Percentiles rank a stretch among this genome's conserved stretches.
Conservation (phyloP, 2,113 vertebrate genomes). For the Sterna hirundo region DNA sequence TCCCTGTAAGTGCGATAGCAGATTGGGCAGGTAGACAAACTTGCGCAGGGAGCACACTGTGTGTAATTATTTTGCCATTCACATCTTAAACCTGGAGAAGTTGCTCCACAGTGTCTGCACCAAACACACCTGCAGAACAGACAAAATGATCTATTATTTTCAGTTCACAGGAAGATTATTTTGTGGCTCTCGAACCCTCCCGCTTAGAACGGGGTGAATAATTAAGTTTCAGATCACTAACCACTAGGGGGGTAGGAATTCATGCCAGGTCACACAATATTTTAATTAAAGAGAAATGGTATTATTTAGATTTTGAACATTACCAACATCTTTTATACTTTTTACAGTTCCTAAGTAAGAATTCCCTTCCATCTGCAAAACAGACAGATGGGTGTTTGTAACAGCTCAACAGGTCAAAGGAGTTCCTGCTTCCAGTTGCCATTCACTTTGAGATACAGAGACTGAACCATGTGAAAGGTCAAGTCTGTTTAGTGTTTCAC, state of each 20-base stretch:
- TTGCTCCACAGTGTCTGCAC: slow-evolving; percentile 92
- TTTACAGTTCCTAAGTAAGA: background rate
- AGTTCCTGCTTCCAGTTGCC: background rate
- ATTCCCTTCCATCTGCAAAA: background rate
- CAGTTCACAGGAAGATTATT: background rate
- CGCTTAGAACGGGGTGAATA: background rate
- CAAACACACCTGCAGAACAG: slow-evolving; percentile 89
- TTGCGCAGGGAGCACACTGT: slow-evolving; percentile 91
- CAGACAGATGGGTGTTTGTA: background rate
- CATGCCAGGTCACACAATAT: background rate
- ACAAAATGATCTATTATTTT: background rate
- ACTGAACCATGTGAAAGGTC: background rate
- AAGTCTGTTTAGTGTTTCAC: background rate
- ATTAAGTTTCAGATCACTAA: background rate
- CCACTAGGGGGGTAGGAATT: background rate
- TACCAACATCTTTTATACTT: background rate
- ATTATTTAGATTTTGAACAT: background rate
- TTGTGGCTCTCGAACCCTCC: background rate
- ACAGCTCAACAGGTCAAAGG: background rate
- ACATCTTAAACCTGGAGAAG: slow-evolving; percentile 87
- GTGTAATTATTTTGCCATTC: slow-evolving; percentile 98
- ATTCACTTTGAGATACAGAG: background rate
- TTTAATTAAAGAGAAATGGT: background rate
- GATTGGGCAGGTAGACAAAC: slow-evolving; percentile 85
- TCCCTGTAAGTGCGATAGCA: slow-evolving; percentile 84